Evolutionary conservation across 2,888 invertebrate genomes (phyloP).

Genomic region (Dolomedes plantarius): DNA sequence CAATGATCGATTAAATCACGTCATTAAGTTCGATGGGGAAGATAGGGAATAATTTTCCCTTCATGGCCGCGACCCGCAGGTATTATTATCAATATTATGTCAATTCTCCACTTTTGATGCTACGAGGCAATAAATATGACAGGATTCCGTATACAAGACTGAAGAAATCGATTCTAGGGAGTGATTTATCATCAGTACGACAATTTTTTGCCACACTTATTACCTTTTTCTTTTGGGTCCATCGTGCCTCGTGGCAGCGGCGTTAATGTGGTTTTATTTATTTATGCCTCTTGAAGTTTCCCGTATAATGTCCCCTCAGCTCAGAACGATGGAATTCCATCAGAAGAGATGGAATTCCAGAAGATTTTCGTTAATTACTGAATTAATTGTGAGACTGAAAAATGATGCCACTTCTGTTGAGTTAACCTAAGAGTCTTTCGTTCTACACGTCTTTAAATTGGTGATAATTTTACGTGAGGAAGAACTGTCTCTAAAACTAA

Average conservation of each 20-base stretch:
- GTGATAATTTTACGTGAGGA: too few species aligned
- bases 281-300: background rate
- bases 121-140: background rate
- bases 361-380: background rate
- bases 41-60: background rate
- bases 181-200: background rate
- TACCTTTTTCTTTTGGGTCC: background rate
- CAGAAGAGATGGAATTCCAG: background rate
- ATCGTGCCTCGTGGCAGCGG: background rate
- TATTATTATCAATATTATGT: conserved; percentile 12
- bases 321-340: background rate
- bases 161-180: background rate
- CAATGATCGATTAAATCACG: background rate
- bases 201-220: background rate
- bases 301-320: background rate
- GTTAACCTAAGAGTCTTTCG: too few species aligned
- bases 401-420: too few species aligned
- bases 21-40: background rate
- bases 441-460: too few species aligned
- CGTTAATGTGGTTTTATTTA: background rate
- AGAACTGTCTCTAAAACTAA: too few species aligned
- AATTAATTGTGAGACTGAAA: background rate
- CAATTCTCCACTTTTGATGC: background rate
- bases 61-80: background rate
- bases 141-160: background rate